Evolutionary conservation across 2,888 invertebrate genomes (phyloP), one percentile per base, ranked within the genome.

Genomic region (Agriopis marginaria): DNA sequence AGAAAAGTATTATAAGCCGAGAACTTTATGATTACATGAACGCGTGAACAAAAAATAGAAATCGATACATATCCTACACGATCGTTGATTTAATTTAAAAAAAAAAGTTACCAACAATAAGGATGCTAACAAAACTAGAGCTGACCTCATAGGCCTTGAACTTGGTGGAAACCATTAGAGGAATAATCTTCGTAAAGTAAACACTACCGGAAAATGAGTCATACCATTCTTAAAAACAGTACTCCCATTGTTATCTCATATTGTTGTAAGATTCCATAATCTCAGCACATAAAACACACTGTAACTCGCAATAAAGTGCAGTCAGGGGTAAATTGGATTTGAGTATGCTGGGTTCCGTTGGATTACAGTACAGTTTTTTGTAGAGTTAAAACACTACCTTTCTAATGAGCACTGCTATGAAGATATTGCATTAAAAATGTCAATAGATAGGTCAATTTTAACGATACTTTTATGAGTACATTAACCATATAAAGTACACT

Each of bases 101-200:
- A 58, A 17, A 58, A 44, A 17, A 45, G 32, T 5, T 23, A 23
- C 44, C 10, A 54, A 51, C 12, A 23, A 45, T 32, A 14, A 53
- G 12, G 53, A 53, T 45, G 12, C 32, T 55, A 45, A 32, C 40
- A 40, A 61, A 71, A 63, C 63, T 56, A n/a, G 45, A 59, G 44
- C 68, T 71, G 61, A 71, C 59, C 62, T 68, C 63, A 68, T 66
- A 60, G 70, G 60, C 65, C 70, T 66, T 74, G 71, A 74, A 70
- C 70, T 72, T 72, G 70, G 17, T 62, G 70, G 67, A 68, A 68
- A 62, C 62, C 39, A 70, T 71, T 66, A 64, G 40, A 54, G 14
- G 23, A 56, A 59, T 63, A 45, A 69, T 60, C 67, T 49, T 44
- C 42, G 51, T 65, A 47, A 17, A 51, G 60, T 65, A 63, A 71